phyloP scores from a whole-genome alignment of 2,888 invertebrate genomes.

The Leptura quadrifasciata region DNA sequence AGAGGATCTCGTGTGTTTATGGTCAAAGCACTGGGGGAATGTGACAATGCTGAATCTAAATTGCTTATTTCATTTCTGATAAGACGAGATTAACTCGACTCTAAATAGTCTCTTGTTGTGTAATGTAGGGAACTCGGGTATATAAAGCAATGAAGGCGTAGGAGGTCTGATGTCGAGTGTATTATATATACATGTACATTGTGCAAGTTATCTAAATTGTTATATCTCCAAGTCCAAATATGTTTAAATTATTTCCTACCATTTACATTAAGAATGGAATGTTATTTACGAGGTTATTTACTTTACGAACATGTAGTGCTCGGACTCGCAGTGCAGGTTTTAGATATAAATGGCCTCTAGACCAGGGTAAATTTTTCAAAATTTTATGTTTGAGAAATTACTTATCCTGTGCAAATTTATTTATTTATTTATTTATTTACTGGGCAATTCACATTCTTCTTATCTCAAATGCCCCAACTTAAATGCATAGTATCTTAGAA shows the following conservation, averaged over 20 bases:
- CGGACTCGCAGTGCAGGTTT: too few relatives aligned
- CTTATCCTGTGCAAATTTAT: too few relatives aligned
- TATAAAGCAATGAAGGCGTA: background rate
- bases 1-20: background rate
- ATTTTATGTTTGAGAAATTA: too few relatives aligned
- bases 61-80: slow-evolving; percentile 23
- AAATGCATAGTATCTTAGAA: too few relatives aligned
- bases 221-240: slow-evolving; percentile 3
- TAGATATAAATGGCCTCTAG: too few relatives aligned
- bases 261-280: background rate
- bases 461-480: too few relatives aligned
- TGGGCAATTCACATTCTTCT: too few relatives aligned
- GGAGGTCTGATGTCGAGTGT: background rate
- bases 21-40: slow-evolving; percentile 12
- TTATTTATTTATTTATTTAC: too few relatives aligned
- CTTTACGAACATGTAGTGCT: too few relatives aligned
- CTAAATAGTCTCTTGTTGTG: slow-evolving; percentile 18
- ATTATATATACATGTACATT: background rate
- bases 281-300: background rate
- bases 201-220: background rate
- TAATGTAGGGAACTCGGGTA: slow-evolving; percentile 5
- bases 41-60: slow-evolving; percentile 17
- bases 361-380: too few relatives aligned
- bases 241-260: background rate
- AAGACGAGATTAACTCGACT: slow-evolving; percentile 22